Base-by-base conservation (phyloP, 2,888 invertebrate genomes). In the Cistogaster globosa region DNA sequence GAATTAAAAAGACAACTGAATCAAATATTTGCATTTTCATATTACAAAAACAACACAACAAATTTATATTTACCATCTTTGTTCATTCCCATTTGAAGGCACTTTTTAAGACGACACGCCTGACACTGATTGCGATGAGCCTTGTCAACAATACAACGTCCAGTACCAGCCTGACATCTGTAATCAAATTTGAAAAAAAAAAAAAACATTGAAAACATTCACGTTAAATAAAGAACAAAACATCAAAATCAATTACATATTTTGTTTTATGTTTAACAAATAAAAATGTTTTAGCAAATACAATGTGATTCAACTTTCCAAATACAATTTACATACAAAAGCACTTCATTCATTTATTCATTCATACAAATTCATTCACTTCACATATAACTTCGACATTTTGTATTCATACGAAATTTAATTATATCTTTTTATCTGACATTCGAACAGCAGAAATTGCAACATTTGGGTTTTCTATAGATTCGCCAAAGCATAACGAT, bases 101-200 rank as follows among this genome's bases (percentile, higher is more conserved):
- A 99, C 93, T 99, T 99, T 94, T 98, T 99, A 88, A 99, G 95
- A 62, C 99, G 94, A 92, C 99, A 99, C 0, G 99, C 99, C 92
- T 99, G 99, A 92, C 99, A 99, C 92, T 99, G 99, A 93, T 99
- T 99, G 87, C 99, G 94, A 93, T 99, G 99, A 0, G 99, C 98
- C 92, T 99, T 99, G 94, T 99, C 99, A 68, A 99, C 99, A 84
- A 98, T 95, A 91, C 99, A 99, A 72, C 97, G 94, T 3, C 99
- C 99, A 0, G 99, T 99, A 48, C 99, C 99, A 0, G 99, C 99
- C 94, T 99, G 99, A 92, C 99, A 99, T 94, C 99, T 99, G 90
- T 82, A 91, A 90, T 77, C 76, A 75, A 84, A 84, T 53, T 75
- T 48, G 14, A 36, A 6, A 4, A 32, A 32, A 32, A 32, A 36